Conservation (phyloP, 2,113 vertebrate genomes). For the Silurus asotus region DNA sequence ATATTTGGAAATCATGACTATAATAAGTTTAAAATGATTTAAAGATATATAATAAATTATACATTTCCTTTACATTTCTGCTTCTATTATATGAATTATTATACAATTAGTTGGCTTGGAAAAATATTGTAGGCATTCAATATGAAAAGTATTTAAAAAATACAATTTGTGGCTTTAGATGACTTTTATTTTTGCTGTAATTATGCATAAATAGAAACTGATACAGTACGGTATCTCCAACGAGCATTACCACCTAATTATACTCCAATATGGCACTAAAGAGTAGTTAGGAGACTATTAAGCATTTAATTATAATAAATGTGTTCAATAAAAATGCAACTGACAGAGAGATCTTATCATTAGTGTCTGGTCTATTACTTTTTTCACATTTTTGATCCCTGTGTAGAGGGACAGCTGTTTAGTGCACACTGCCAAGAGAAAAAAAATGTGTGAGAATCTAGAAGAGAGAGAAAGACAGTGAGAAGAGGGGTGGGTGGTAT, state of each 20-base stretch:
- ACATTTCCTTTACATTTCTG: background rate
- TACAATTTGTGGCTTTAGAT: background rate
- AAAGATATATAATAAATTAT: background rate
- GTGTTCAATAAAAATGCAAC: conserved; percentile 8
- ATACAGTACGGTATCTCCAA: background rate
- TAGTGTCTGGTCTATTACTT: background rate
- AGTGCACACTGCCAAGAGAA: background rate
- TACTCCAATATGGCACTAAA: background rate
- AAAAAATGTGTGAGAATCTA: background rate
- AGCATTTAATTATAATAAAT: conserved; percentile 1
- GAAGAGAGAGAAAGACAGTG: background rate
- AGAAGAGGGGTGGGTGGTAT: conserved; percentile 9
- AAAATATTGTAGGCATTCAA: no score
- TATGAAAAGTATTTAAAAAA: no score
- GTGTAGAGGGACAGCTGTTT: background rate
- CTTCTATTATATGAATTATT: background rate
- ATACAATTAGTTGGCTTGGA: background rate
- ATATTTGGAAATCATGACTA: background rate
- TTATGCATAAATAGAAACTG: background rate
- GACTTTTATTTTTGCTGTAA: background rate
- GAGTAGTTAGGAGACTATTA: background rate
- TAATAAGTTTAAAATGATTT: background rate
- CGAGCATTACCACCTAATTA: background rate
- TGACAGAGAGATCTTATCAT: background rate
- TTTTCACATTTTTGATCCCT: background rate